Percentiles rank a stretch among this genome's conserved stretches.
These are phyloP conservation scores for Corythaixoides concolor DNA, from an alignment of 2,113 vertebrate species.

Conservation along the genomic window DNA sequence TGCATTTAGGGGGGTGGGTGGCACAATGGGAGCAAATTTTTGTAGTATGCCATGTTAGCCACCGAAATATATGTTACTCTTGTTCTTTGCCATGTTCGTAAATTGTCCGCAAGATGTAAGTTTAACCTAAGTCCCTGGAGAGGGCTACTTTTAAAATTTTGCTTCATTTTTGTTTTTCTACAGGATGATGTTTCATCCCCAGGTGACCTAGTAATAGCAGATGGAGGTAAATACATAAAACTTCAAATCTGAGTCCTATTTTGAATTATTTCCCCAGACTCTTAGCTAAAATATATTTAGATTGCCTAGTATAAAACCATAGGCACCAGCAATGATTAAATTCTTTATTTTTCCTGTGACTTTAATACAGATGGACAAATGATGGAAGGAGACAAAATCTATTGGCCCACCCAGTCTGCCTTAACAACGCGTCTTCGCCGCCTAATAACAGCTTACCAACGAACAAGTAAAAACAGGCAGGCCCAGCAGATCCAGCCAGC, in stretches of 20 bases:
- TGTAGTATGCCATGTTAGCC: background rate
- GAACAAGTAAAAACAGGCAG: constrained; percentile 92
- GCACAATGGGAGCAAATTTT: background rate
- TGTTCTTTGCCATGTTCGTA: background rate
- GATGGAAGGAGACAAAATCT: constrained; percentile 84
- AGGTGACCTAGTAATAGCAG: constrained; percentile 92
- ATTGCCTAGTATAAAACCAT: background rate
- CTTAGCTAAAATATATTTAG: background rate
- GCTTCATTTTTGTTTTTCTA: background rate
- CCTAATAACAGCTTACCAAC: constrained; percentile 94
- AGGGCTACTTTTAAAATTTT: background rate
- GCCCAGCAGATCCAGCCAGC: constrained; percentile 87
- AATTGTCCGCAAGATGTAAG: background rate
- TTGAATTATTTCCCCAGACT: background rate
- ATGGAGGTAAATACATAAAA: constrained; percentile 77
- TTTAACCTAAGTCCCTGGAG: background rate
- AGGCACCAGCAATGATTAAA: background rate
- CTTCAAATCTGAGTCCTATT: background rate
- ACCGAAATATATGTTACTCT: background rate
- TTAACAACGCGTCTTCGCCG: constrained; percentile 93
- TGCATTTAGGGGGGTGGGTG: background rate
- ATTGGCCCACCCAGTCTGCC: constrained; percentile 93
- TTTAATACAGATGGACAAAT: constrained; percentile 77
- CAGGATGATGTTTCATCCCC: constrained; percentile 95
- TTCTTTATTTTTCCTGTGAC: background rate